Percentiles rank a stretch among this genome's conserved stretches.
phyloP scores from a whole-genome alignment of 2,888 invertebrate species.

The Ennomos fuscantarius region DNA sequence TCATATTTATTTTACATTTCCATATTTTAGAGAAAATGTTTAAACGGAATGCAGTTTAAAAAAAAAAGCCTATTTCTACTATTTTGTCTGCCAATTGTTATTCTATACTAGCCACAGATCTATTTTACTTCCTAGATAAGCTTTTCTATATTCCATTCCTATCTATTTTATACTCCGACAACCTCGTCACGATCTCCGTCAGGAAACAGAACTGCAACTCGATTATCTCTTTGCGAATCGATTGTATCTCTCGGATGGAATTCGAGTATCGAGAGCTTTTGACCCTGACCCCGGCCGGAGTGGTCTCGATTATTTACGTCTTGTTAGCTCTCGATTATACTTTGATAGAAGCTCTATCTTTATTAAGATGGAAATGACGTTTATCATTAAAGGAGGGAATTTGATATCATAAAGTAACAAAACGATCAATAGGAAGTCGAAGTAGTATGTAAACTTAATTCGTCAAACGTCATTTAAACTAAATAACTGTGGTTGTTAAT shows the following conservation, averaged over 20 bases:
- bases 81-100: not conserved
- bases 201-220: constrained; percentile 29
- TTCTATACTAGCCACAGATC: too few relatives aligned
- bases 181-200: constrained; percentile 50
- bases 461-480: not conserved
- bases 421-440: not conserved
- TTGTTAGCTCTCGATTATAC: constrained; percentile 37
- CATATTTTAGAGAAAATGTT: too few relatives aligned
- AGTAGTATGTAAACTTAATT: not conserved
- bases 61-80: too few relatives aligned
- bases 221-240: constrained; percentile 58
- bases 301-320: constrained; percentile 58
- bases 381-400: not conserved
- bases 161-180: constrained; percentile 27
- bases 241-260: constrained; percentile 55
- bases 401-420: not conserved
- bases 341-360: constrained; percentile 17
- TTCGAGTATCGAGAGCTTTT: constrained; percentile 62
- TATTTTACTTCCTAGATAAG: constrained; percentile 2
- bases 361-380: not conserved
- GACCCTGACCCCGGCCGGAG: constrained; percentile 61
- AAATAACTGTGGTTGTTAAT: too few relatives aligned
- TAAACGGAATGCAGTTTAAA: too few relatives aligned
- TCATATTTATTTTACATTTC: too few relatives aligned
- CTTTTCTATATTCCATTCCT: constrained; percentile 12